A percentile compares a stretch with the other conserved stretches of the same genome.
Evolutionary conservation across 2,113 vertebrate species (phyloP).

Genomic region (Hipposideros armiger): DNA sequence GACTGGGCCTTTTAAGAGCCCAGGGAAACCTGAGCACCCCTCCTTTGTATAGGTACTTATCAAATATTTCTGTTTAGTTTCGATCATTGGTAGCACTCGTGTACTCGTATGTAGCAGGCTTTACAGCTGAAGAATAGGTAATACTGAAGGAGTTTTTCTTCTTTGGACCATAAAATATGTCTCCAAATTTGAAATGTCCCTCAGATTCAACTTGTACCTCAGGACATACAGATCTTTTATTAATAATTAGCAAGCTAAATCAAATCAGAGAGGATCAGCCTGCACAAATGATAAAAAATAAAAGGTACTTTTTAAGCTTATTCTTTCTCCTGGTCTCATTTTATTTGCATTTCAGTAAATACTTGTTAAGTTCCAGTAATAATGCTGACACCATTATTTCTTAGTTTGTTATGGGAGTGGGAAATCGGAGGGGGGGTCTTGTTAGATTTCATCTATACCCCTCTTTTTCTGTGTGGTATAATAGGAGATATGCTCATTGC

Average conservation of each 20-base stretch:
- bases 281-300: constrained; percentile 24
- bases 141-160: background rate
- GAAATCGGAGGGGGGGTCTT: background rate
- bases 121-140: background rate
- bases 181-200: constrained; percentile 1
- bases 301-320: background rate
- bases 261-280: background rate
- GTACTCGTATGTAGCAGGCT: background rate
- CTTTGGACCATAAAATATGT: background rate
- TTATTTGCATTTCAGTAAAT: constrained; percentile 21
- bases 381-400: constrained; percentile 8
- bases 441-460: background rate
- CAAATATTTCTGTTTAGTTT: constrained; percentile 24
- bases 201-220: background rate
- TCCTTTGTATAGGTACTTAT: background rate
- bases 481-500: constrained; percentile 11
- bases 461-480: background rate
- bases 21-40: background rate
- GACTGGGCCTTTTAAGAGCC: background rate
- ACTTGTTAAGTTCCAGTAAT: background rate
- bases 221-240: background rate
- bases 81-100: background rate
- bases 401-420: background rate
- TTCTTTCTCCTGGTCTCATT: constrained; percentile 26
- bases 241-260: constrained; percentile 38